These are phyloP conservation scores for Scaptomyza graminum DNA, from an alignment of 1,140 invertebrate species.

Conservation along the genomic window DNA sequence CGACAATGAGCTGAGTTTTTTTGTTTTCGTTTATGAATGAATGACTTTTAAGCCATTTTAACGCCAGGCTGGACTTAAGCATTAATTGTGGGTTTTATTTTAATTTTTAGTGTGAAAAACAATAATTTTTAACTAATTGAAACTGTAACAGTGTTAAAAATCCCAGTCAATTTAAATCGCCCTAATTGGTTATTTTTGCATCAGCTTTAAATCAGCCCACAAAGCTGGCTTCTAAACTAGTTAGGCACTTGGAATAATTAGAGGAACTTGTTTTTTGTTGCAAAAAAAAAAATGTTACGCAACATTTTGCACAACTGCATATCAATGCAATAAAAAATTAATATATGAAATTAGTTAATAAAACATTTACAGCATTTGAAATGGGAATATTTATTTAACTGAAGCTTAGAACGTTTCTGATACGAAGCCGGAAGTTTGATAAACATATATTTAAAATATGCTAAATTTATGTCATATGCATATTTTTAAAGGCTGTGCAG, in stretches of 20 bases:
- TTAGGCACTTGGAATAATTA: constrained; percentile 53
- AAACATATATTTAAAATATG: neutral
- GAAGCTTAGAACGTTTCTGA: constrained; percentile 28
- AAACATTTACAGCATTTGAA: constrained; percentile 42
- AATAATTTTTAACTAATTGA: constrained; percentile 67
- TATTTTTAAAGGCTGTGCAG: neutral
- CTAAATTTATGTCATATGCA: too few relatives aligned
- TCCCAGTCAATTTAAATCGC: constrained; percentile 1
- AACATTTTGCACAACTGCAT: constrained; percentile 56
- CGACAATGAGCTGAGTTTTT: constrained; percentile 12
- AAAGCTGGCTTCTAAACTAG: constrained; percentile 25
- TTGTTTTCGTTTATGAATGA: constrained; percentile 71
- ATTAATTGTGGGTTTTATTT: constrained; percentile 41
- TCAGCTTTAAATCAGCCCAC: constrained; percentile 10
- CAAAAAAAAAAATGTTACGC: constrained; percentile 41
- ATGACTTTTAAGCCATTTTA: constrained; percentile 64
- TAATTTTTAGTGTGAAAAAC: constrained; percentile 44
- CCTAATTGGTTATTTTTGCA: constrained; percentile 33
- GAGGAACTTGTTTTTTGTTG: constrained; percentile 50
- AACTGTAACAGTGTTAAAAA: constrained; percentile 21
- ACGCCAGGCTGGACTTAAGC: constrained; percentile 45
- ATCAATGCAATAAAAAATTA: constrained; percentile 41
- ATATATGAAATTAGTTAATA: constrained; percentile 9
- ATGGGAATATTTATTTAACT: constrained; percentile 10
- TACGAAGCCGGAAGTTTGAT: constrained; percentile 1